Base-by-base conservation (phyloP, 2,888 invertebrate genomes). In the Chymomyza amoena region DNA sequence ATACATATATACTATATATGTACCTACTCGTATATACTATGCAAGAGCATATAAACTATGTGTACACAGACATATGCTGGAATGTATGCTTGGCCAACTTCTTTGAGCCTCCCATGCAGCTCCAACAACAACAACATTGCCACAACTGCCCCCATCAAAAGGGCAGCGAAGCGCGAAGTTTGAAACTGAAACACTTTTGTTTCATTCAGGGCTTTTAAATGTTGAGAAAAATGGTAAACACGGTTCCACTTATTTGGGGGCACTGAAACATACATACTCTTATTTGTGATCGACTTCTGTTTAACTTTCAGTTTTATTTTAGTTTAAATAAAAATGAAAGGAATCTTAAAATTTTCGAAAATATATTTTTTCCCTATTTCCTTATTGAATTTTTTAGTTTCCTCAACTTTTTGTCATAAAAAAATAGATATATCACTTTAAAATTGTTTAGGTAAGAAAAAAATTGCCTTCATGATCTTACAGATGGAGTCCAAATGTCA, bases 101-200 rank as follows among this genome's bases (percentile, higher is more conserved):
- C 50, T 9, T 51, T 18, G 66, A 67, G 62, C 62, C 61, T 51
- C 62, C 65, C 65, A 65, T 70, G 86, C 85, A 84, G 84, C 85
- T 75, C 78, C 84, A 79, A 70, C 72, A 76, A 78, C 84, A 68
- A 15, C 74, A 68, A 57, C 64, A 36, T 54, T 45, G 39, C 64
- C 68, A 57, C 69, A 68, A 61, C 60, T 81, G 86, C 84, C 85
- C 84, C 85, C 81, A 73, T 84, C 81, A 85, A 75, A 78, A 70
- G 69, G 78, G 69, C 81, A 81, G 70, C 78, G 79, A 85, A 79
- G 84, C 83, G 78, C n/a, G n/a, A 32, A 36, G n/a, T 4, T 25
- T 32, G 15, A 57, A 65, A 54, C 50, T 10, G 72, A 75, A 71
- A 73, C 64, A 70, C 69, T 72, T 76, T 45, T 65, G n/a, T 36